Evolutionary conservation across 2,797 vertebrate species (phyloP).

Genomic region (Enteromius unitaeniatus): DNA sequence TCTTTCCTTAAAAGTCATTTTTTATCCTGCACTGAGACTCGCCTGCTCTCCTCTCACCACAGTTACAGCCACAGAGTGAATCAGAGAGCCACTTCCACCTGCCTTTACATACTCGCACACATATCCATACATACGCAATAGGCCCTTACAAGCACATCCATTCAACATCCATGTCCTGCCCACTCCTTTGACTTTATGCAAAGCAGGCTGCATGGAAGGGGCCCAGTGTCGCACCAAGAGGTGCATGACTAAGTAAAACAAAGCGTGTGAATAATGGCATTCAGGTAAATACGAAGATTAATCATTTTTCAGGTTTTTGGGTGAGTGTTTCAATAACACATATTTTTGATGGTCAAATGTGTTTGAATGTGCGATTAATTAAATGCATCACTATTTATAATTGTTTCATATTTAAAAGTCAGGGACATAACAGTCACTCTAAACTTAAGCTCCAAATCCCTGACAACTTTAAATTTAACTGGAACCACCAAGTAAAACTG

Average conservation of each 20-base stretch:
- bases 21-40: not conserved
- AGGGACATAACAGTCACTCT: too few relatives aligned
- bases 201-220: conserved; percentile 43
- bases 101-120: conserved; percentile 41
- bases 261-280: conserved; percentile 26
- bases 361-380: not conserved
- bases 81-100: conserved; percentile 41
- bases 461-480: conserved; percentile 13
- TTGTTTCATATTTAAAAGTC: not conserved
- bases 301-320: not conserved
- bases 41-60: not conserved
- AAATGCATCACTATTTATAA: not conserved
- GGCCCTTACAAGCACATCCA: conserved; percentile 32
- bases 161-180: conserved; percentile 53
- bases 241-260: conserved; percentile 33
- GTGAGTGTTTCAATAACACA: not conserved
- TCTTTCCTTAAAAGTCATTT: conserved; percentile 23
- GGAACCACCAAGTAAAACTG: conserved; percentile 15
- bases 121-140: conserved; percentile 44
- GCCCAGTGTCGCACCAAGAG: conserved; percentile 27
- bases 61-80: conserved; percentile 9
- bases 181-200: conserved; percentile 63
- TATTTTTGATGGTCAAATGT: not conserved
- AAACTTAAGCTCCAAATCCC: not conserved
- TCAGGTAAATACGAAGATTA: conserved; percentile 23